Evolutionary conservation across 2,113 vertebrate genomes (phyloP).

Genomic region (Ictalurus furcatus): DNA sequence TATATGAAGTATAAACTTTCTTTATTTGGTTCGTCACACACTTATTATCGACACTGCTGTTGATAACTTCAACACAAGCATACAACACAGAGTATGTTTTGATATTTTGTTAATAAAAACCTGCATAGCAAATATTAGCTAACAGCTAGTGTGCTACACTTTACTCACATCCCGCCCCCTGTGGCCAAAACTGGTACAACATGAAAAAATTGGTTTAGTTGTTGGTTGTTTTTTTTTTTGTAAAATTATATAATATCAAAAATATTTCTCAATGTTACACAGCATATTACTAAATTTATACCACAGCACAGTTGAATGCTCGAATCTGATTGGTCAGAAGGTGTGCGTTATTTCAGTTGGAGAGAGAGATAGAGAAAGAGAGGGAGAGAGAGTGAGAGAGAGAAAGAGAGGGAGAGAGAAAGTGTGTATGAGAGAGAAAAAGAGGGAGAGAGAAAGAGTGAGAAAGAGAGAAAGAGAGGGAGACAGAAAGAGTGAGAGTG

Average conservation of each 20-base stretch:
- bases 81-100: neutral
- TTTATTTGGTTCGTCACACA: neutral
- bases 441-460: too few relatives aligned
- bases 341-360: too few relatives aligned
- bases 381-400: too few relatives aligned
- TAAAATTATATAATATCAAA: neutral
- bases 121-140: neutral
- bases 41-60: neutral
- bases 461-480: too few relatives aligned
- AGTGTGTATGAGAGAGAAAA: too few relatives aligned
- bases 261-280: neutral
- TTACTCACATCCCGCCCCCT: neutral
- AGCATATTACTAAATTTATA: neutral
- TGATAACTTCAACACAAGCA: neutral
- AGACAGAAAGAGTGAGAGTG: too few relatives aligned
- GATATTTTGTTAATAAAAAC: neutral
- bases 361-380: too few relatives aligned
- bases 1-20: neutral
- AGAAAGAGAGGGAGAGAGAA: too few relatives aligned
- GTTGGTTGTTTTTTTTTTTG: neutral
- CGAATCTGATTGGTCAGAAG: too few relatives aligned
- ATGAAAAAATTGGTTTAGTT: neutral
- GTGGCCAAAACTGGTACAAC: neutral
- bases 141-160: neutral
- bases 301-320: neutral